phyloP scores from a whole-genome alignment of 2,888 invertebrate species.

The Chaetogeoica ovagalla region DNA sequence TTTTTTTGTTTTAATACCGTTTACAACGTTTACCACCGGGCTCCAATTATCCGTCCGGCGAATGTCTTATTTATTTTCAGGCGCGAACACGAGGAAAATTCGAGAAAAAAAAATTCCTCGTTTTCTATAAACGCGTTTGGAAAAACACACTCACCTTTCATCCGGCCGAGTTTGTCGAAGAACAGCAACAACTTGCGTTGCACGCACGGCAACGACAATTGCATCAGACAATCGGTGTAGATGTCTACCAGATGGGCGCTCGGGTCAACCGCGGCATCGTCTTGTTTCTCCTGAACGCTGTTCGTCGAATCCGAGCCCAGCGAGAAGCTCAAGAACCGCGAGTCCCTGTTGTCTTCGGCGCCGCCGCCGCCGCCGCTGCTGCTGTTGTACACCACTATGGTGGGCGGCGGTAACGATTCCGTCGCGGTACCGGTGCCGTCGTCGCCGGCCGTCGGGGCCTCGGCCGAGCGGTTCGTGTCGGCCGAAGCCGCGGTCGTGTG shows the following conservation, averaged over 20 bases:
- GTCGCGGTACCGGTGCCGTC: background rate
- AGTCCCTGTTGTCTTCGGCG: conserved; percentile 6
- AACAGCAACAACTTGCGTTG: conserved; percentile 66
- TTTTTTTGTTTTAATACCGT: no score
- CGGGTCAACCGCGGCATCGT: conserved; percentile 58
- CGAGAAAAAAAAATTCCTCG: no score
- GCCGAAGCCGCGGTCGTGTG: background rate
- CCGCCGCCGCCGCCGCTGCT: background rate
- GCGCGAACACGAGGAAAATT: no score
- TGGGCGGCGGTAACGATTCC: background rate
- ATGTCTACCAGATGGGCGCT: conserved; percentile 62
- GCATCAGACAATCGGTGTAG: conserved; percentile 64
- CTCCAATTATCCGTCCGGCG: no score
- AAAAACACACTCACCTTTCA: conserved; percentile 59
- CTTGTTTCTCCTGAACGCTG: conserved; percentile 54
- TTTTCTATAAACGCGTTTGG: no score
- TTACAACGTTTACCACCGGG: no score
- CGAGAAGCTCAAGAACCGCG: conserved; percentile 36
- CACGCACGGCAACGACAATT: conserved; percentile 65
- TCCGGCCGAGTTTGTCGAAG: conserved; percentile 63
- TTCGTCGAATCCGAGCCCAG: conserved; percentile 39
- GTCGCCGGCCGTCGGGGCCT: background rate
- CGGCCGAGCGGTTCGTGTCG: background rate
- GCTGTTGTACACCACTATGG: conserved; percentile 39
- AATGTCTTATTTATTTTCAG: no score